A percentile compares a stretch with the other conserved stretches of the same genome.
phyloP scores from a whole-genome alignment of 2,797 vertebrate genomes.

The Morus bassanus region DNA sequence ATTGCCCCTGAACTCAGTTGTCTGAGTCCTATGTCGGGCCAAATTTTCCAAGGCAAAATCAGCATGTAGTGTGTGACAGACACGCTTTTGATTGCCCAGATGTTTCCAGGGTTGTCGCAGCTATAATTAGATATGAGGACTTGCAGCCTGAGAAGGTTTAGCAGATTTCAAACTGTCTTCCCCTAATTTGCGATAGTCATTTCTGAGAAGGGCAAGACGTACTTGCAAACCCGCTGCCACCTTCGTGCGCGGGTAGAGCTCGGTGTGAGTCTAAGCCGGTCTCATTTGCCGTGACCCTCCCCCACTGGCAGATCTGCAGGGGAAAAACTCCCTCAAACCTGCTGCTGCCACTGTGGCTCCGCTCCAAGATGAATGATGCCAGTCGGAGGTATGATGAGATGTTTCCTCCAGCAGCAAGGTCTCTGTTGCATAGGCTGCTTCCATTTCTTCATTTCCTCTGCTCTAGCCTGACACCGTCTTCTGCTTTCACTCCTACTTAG shows the following conservation, averaged over 20 bases:
- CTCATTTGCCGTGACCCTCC: rapidly evolving
- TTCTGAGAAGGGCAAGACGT: background rate
- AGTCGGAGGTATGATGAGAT: background rate
- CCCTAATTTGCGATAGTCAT: background rate
- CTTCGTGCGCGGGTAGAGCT: background rate
- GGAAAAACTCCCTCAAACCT: background rate
- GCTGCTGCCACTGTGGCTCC: background rate
- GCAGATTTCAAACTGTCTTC: background rate
- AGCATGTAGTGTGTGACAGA: rapidly evolving
- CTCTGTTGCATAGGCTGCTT: conserved; percentile 1
- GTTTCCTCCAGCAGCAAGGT: conserved; percentile 13
- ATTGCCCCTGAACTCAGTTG: background rate
- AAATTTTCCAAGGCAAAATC: background rate
- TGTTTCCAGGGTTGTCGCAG: background rate
- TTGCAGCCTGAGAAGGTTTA: background rate
- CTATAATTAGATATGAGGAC: background rate
- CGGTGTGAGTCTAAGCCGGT: background rate
- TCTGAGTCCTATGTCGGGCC: background rate
- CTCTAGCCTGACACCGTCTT: background rate
- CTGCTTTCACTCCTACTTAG: conserved; percentile 21
- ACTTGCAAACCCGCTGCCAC: background rate
- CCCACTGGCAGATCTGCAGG: rapidly evolving
- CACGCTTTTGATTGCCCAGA: background rate
- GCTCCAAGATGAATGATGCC: background rate
- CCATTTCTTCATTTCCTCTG: conserved; percentile 44